These are phyloP conservation scores for Drosophila nr. perissopoda DNA, from an alignment of 2,888 invertebrate genomes.

Conservation along the genomic window DNA sequence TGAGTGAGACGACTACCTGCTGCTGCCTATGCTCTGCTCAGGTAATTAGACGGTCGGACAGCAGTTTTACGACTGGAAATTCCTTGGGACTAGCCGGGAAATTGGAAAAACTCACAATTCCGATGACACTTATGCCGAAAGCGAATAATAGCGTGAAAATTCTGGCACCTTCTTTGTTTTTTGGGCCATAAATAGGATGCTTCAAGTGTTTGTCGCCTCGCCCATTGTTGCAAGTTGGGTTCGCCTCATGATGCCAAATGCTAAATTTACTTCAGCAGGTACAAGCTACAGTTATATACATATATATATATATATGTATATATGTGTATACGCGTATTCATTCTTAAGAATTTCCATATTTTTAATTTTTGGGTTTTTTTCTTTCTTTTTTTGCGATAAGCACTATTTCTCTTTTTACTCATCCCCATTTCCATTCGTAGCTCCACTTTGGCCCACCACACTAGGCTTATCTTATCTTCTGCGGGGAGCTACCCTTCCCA, in stretches of 20 bases:
- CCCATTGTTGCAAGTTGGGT: slow-evolving; percentile 36
- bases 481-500: slow-evolving; percentile 4
- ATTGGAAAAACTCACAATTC: neutral
- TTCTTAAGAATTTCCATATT: slow-evolving; percentile 30
- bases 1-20: slow-evolving; percentile 28
- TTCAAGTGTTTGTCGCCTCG: slow-evolving; percentile 36
- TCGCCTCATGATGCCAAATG: slow-evolving; percentile 46
- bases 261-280: slow-evolving; percentile 30
- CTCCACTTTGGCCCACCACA: slow-evolving; percentile 35
- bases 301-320: neutral
- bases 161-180: slow-evolving; percentile 41
- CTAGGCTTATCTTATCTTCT: slow-evolving; percentile 48
- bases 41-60: slow-evolving; percentile 41
- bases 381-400: slow-evolving; percentile 31
- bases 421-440: slow-evolving; percentile 21
- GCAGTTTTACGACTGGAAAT: slow-evolving; percentile 52
- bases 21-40: slow-evolving; percentile 9
- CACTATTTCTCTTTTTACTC: slow-evolving; percentile 15
- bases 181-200: slow-evolving; percentile 44
- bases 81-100: slow-evolving; percentile 23
- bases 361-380: slow-evolving; percentile 1
- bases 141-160: slow-evolving; percentile 32
- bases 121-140: neutral
- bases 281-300: neutral
- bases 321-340: neutral